These are phyloP conservation scores for Neoitamus cyanurus DNA, from an alignment of 2,888 invertebrate genomes.

Conservation along the genomic window DNA sequence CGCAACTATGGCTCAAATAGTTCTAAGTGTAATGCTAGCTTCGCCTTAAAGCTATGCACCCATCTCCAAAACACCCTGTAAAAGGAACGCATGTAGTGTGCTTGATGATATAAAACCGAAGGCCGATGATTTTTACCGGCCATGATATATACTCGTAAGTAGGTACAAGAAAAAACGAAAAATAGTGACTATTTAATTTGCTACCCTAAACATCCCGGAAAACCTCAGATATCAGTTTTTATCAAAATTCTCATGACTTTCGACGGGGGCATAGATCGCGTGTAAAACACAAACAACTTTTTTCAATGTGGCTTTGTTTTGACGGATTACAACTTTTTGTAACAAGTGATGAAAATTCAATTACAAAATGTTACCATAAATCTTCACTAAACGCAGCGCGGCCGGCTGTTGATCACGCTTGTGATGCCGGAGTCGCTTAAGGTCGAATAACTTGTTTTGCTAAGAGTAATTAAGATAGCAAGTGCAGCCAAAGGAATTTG, in stretches of 20 bases:
- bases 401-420: not conserved
- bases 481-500: not conserved
- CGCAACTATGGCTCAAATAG: no score
- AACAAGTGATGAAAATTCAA: not conserved
- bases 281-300: not conserved
- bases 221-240: not conserved
- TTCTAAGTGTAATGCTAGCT: no score
- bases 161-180: no score
- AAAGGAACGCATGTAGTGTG: no score
- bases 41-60: no score
- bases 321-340: not conserved
- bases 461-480: not conserved
- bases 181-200: not conserved
- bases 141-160: not conserved
- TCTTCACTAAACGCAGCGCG: no score
- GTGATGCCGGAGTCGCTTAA: not conserved
- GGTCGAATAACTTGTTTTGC: conserved; percentile 7
- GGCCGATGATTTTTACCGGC: not conserved
- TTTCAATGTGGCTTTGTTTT: not conserved
- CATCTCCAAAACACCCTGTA: no score
- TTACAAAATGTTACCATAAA: not conserved
- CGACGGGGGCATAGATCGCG: not conserved
- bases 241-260: not conserved
- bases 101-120: not conserved
- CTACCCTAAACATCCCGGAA: not conserved